Evolutionary conservation across 2,113 vertebrate genomes (phyloP), one percentile per base, ranked within the genome.

Genomic region (Brachyhypopomus occidentalis): DNA sequence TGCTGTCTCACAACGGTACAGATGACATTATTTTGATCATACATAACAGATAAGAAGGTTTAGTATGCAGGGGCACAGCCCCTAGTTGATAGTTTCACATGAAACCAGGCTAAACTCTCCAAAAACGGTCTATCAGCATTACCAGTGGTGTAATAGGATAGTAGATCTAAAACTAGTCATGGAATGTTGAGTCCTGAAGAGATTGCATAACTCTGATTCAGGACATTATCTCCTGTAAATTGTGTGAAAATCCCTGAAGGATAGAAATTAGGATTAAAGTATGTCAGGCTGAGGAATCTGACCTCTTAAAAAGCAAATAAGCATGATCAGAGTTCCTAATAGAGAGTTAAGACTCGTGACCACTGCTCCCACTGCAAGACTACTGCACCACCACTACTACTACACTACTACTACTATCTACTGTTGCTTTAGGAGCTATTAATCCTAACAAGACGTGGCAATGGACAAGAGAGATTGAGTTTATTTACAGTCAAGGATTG

Each of bases 381-480:
- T 23, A 72, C 63, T 64, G 41, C 78, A 82, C 67, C 56, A 16
- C 92, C 92, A 92, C 89, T 59, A 45, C 69, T 23, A 72, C 63
- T 64, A 56, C 78, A 82, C 67, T 58, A 16, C 92, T 92, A 92
- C 89, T 90, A 94, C 30, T 30, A 30, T n/a, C 30, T 30, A 30
- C 30, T 89, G 41, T 48, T 5, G 41, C 8, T 8, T 48, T 48
- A 9, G 41, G 41, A 8, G 4, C 9, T 9, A 11, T 48, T 48
- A 48, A 48, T 9, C 41, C 41, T 48, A 48, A 48, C 41, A 48
- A 48, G 41, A 48, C 5, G 41, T 48, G 41, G 3, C 41, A 9
- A 48, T 4, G 41, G 3, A 48, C 90, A 78, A 86, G 1, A 23
- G 20, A 23, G 59, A 62, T 62, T 62, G 23, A 25, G 23, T 60